These are phyloP conservation scores for Macrobrachium rosenbergii DNA, from an alignment of 1,140 invertebrate species.

Conservation along the genomic window DNA sequence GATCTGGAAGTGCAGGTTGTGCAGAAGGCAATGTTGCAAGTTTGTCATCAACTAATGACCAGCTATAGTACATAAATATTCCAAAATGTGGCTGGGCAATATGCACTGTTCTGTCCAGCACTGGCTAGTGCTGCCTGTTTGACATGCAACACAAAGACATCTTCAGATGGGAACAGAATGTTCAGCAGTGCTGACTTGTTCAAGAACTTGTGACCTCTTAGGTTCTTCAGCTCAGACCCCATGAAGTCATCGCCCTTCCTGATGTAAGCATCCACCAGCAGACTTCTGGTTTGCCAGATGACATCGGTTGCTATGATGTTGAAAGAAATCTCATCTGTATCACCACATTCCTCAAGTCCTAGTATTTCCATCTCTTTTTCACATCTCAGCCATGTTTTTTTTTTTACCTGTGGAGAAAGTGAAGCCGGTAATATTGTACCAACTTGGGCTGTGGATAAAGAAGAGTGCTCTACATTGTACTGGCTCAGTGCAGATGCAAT, in stretches of 20 bases:
- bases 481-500: neutral
- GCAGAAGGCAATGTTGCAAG: neutral
- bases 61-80: too few relatives aligned
- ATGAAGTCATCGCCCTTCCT: too few relatives aligned
- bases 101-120: neutral
- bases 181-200: constrained; percentile 15
- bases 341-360: constrained; percentile 18
- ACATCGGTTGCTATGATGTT: neutral
- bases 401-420: neutral
- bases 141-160: neutral
- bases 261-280: neutral
- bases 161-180: constrained; percentile 1
- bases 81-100: too few relatives aligned
- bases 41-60: too few relatives aligned
- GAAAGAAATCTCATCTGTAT: constrained; percentile 15
- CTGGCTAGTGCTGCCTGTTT: neutral
- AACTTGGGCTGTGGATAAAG: constrained; percentile 17
- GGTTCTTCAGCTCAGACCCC: too few relatives aligned
- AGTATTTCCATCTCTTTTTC: constrained; percentile 6
- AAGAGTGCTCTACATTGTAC: neutral
- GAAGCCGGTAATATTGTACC: neutral
- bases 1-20: neutral
- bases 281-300: constrained; percentile 25
- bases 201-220: too few relatives aligned
- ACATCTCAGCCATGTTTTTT: constrained; percentile 26